phyloP scores from a whole-genome alignment of 1,140 invertebrate species.

The Leptinotarsa lineolata region DNA sequence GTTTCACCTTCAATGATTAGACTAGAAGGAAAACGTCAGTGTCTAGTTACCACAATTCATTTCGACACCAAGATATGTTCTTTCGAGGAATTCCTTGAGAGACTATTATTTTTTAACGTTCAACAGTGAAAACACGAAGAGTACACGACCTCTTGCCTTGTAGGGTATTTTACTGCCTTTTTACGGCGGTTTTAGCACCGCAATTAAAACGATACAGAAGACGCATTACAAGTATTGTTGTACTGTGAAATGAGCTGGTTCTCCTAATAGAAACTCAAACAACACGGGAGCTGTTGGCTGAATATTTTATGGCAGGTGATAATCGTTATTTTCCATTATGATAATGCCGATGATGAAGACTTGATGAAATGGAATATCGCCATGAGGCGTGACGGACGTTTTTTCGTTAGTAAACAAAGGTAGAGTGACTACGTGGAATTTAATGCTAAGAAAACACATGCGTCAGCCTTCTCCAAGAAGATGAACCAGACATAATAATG shows the following conservation, averaged over 20 bases:
- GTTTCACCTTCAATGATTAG: no score
- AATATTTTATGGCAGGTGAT: background rate
- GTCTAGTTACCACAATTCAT: no score
- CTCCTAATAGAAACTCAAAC: conserved; percentile 5
- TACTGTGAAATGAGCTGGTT: background rate
- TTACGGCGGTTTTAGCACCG: background rate
- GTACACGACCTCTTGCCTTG: background rate
- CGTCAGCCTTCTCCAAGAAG: no score
- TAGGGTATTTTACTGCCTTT: background rate
- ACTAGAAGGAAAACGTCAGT: no score
- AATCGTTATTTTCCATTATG: conserved; percentile 6
- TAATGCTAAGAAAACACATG: no score
- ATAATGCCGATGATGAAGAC: background rate
- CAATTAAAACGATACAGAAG: conserved; percentile 6
- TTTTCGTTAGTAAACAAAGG: no score
- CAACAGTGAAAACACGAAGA: background rate
- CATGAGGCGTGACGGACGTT: no score
- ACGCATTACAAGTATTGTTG: background rate
- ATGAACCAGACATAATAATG: no score
- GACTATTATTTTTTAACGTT: background rate
- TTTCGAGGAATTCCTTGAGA: no score
- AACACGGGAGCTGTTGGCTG: background rate
- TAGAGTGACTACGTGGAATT: no score
- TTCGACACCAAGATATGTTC: no score
- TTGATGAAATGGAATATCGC: background rate